phyloP scores from a whole-genome alignment of 2,888 invertebrate species.

The Xylophagus ater region DNA sequence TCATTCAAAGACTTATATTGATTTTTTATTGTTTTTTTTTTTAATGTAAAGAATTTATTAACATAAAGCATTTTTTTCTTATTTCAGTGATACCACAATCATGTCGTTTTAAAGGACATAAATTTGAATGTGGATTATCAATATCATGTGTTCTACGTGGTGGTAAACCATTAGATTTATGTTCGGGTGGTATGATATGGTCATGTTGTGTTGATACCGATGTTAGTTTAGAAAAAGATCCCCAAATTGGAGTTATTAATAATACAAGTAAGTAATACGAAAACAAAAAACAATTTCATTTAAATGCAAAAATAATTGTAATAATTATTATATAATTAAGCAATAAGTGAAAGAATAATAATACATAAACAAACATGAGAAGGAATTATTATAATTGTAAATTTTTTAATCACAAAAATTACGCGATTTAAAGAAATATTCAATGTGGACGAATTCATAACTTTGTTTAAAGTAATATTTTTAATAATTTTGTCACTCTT shows the following conservation, averaged over 20 bases:
- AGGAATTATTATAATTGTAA: too few species aligned
- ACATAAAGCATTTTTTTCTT: slow-evolving; percentile 17
- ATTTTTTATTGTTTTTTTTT: slow-evolving; percentile 5
- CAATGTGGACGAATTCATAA: too few species aligned
- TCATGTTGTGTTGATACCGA: slow-evolving; percentile 82
- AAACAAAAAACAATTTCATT: slow-evolving; percentile 1
- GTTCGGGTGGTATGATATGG: slow-evolving; percentile 91
- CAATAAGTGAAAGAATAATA: too few species aligned
- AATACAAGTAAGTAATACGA: slow-evolving; percentile 75
- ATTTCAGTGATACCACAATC: slow-evolving; percentile 79
- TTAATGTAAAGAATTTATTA: background rate
- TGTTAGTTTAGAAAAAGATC: slow-evolving; percentile 42
- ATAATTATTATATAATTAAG: too few species aligned
- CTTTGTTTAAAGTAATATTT: too few species aligned
- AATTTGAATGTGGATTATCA: slow-evolving; percentile 81
- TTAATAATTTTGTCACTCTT: too few species aligned
- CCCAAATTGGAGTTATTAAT: slow-evolving; percentile 56
- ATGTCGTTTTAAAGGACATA: slow-evolving; percentile 73
- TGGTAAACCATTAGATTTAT: slow-evolving; percentile 76
- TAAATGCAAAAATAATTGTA: slow-evolving; percentile 12
- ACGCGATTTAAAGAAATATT: too few species aligned
- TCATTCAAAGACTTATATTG: slow-evolving; percentile 10
- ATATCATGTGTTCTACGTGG: slow-evolving; percentile 84
- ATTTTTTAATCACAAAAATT: too few species aligned
- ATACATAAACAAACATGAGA: too few species aligned